These are phyloP conservation scores for Eilema depressum DNA, from an alignment of 2,888 invertebrate species.

Conservation along the genomic window DNA sequence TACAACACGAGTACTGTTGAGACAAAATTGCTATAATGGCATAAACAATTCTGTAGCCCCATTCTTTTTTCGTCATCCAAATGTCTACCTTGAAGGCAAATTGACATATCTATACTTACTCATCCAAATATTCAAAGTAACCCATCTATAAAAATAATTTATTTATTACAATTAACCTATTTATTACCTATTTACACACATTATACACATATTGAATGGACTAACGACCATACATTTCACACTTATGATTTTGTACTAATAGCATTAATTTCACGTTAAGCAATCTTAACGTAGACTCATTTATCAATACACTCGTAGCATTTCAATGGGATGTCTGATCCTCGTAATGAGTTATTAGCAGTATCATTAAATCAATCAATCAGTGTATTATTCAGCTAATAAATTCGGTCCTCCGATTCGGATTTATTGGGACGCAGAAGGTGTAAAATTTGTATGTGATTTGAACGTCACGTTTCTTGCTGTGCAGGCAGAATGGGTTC, in stretches of 20 bases:
- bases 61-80: too few species aligned
- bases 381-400: background rate
- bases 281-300: background rate
- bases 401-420: background rate
- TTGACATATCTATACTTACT: too few species aligned
- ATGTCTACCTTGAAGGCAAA: too few species aligned
- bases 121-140: too few species aligned
- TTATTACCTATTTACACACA: background rate
- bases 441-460: too few species aligned
- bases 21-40: too few species aligned
- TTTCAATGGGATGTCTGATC: too few species aligned
- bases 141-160: background rate
- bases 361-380: background rate
- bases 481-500: too few species aligned
- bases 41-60: too few species aligned
- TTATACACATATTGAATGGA: background rate
- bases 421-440: background rate
- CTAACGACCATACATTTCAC: background rate
- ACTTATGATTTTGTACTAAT: background rate
- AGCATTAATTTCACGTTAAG: background rate
- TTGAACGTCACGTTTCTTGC: too few species aligned
- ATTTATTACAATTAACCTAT: too few species aligned
- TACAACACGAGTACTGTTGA: too few species aligned
- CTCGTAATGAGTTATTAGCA: background rate
- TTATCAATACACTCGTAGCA: background rate